phyloP scores from a whole-genome alignment of 2,113 vertebrate genomes.

The Nothocercus nigrocapillus region DNA sequence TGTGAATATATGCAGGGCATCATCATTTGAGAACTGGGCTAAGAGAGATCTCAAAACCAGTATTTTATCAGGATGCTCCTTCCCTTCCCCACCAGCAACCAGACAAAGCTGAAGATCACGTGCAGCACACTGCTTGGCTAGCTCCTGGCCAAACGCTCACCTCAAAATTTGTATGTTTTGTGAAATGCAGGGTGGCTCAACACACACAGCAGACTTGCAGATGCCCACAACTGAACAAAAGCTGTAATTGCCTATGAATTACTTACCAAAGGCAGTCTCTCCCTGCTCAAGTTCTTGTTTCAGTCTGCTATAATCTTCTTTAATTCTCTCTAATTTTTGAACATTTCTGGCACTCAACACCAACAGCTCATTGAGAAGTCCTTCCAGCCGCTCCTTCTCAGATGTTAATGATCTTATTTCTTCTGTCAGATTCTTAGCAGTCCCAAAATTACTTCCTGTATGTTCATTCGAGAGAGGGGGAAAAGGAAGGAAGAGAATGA shows the following conservation, averaged over 20 bases:
- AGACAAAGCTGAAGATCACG: neutral
- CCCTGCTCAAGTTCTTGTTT: conserved; percentile 82
- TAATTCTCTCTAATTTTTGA: conserved; percentile 79
- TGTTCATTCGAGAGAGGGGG: neutral
- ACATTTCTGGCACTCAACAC: conserved; percentile 78
- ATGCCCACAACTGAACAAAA: neutral
- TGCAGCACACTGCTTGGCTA: neutral
- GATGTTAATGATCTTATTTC: conserved; percentile 83
- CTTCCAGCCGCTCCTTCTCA: conserved; percentile 85
- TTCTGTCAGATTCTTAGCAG: conserved; percentile 85
- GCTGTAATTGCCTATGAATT: neutral
- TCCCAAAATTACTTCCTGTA: conserved; percentile 86
- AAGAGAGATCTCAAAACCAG: neutral
- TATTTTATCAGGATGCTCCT: neutral
- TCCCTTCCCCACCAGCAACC: neutral
- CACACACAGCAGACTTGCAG: neutral
- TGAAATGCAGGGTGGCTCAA: neutral
- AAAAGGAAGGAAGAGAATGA: neutral
- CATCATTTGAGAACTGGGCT: neutral
- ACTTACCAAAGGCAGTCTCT: conserved; percentile 84
- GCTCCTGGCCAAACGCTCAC: neutral
- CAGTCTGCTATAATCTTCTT: conserved; percentile 81
- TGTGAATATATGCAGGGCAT: neutral
- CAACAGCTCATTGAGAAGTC: conserved; percentile 80
- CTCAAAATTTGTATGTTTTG: neutral